phyloP scores from a whole-genome alignment of 2,113 vertebrate species.

The Oceanodroma tethys region DNA sequence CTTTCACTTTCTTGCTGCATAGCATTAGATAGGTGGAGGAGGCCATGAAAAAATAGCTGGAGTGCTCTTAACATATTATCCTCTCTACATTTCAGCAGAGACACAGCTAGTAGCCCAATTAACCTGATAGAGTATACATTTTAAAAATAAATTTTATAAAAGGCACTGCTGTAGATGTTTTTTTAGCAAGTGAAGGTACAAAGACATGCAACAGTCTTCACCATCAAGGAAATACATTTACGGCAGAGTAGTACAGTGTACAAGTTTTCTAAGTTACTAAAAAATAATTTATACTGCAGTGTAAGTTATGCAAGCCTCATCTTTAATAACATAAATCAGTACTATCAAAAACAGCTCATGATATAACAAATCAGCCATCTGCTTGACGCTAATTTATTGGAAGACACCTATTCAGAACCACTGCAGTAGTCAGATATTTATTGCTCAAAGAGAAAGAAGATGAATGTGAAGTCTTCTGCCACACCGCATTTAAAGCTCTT shows the following conservation, averaged over 20 bases:
- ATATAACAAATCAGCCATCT: neutral
- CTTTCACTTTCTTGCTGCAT: neutral
- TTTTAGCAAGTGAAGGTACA: neutral
- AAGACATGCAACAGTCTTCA: neutral
- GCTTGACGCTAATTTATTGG: neutral
- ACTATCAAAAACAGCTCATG: neutral
- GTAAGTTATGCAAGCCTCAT: neutral
- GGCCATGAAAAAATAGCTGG: neutral
- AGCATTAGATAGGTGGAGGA: neutral
- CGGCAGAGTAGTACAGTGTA: neutral
- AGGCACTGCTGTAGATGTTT: neutral
- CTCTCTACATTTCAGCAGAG: neutral
- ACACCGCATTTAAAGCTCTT: neutral
- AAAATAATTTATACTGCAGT: neutral
- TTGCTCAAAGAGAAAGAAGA: neutral
- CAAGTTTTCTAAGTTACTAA: neutral
- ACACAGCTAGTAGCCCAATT: neutral
- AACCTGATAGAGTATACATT: fast-evolving
- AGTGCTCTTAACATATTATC: neutral
- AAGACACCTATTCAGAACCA: neutral
- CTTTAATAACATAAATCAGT: neutral
- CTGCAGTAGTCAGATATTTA: neutral
- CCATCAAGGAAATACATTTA: neutral
- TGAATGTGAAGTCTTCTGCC: neutral
- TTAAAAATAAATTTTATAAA: neutral